Percentiles rank a stretch among this genome's conserved stretches.
phyloP scores from a whole-genome alignment of 2,797 vertebrate genomes.

The Sebastes cheni region DNA sequence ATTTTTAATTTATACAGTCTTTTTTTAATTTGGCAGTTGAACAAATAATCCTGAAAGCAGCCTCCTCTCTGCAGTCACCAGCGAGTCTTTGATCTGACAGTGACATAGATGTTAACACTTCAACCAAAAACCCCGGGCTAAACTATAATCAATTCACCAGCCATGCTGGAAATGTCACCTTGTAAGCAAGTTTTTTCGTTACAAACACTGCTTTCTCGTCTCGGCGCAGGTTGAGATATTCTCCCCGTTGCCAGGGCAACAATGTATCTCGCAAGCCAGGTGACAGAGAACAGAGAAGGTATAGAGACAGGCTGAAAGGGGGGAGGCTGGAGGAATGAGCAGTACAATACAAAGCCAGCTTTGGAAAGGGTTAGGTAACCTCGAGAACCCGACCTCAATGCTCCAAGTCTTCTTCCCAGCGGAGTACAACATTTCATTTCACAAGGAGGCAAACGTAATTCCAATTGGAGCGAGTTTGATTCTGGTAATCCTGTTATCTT shows the following conservation, averaged over 20 bases:
- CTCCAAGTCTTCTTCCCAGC: constrained; percentile 37
- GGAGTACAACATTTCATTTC: constrained; percentile 58
- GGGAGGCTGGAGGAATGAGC: constrained; percentile 46
- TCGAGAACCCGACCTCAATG: constrained; percentile 36
- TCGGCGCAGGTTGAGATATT: constrained; percentile 58
- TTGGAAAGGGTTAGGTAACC: constrained; percentile 60
- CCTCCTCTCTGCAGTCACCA: constrained; percentile 26
- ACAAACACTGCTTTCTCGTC: constrained; percentile 34
- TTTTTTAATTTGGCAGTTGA: constrained; percentile 32
- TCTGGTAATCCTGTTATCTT: constrained; percentile 70
- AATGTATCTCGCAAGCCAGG: constrained; percentile 63
- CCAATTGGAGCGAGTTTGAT: constrained; percentile 58
- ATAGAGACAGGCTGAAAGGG: constrained; percentile 35
- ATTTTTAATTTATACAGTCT: constrained; percentile 26
- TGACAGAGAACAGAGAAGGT: constrained; percentile 58
- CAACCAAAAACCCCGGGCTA: constrained; percentile 42
- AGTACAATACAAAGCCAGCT: constrained; percentile 50
- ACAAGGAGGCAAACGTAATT: constrained; percentile 62
- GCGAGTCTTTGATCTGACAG: constrained; percentile 61
- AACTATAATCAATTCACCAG: constrained; percentile 59
- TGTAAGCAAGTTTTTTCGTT: constrained; percentile 58
- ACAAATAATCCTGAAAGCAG: constrained; percentile 46
- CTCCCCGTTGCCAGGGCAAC: constrained; percentile 78
- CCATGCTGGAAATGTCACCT: constrained; percentile 62
- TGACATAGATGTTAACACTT: constrained; percentile 59